Conservation (phyloP, 1,140 invertebrate genomes). For the Limonius californicus region DNA sequence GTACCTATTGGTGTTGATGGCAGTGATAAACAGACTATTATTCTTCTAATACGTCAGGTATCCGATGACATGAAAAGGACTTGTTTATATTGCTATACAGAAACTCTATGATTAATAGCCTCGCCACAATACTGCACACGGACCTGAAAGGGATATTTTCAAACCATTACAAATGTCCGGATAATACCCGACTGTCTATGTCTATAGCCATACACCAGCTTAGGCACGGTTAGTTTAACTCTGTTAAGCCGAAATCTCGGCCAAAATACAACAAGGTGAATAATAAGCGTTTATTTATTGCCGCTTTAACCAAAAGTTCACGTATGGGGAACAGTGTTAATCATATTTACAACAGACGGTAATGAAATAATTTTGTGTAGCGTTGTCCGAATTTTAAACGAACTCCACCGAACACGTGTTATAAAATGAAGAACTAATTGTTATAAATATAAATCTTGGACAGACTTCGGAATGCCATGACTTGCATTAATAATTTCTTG, state of each 20-base stretch:
- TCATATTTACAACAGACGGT: too few relatives aligned
- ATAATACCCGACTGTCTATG: slow-evolving; percentile 30
- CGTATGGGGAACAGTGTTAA: too few relatives aligned
- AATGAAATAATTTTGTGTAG: too few relatives aligned
- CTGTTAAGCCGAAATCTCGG: background rate
- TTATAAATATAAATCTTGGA: too few relatives aligned
- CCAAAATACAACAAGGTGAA: too few relatives aligned
- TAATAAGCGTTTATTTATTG: too few relatives aligned
- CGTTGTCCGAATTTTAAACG: too few relatives aligned
- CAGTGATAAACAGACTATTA: slow-evolving; percentile 48
- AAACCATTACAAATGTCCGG: slow-evolving; percentile 37
- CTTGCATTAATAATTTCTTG: too few relatives aligned
- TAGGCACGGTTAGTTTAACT: slow-evolving; percentile 22
- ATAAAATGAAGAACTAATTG: too few relatives aligned
- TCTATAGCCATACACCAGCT: slow-evolving; percentile 10
- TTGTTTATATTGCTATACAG: slow-evolving; percentile 47
- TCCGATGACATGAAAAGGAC: slow-evolving; percentile 50
- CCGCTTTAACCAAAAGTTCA: too few relatives aligned
- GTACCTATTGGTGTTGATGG: slow-evolving; percentile 44
- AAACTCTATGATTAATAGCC: slow-evolving; percentile 45
- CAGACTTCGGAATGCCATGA: too few relatives aligned
- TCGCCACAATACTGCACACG: slow-evolving; percentile 26
- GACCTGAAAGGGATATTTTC: slow-evolving; percentile 33
- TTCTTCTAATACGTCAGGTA: slow-evolving; percentile 46
- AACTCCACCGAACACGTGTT: too few relatives aligned